Evolutionary conservation across 2,797 vertebrate species (phyloP), one percentile per base, ranked within the genome.

Genomic region (Chromis chromis): DNA sequence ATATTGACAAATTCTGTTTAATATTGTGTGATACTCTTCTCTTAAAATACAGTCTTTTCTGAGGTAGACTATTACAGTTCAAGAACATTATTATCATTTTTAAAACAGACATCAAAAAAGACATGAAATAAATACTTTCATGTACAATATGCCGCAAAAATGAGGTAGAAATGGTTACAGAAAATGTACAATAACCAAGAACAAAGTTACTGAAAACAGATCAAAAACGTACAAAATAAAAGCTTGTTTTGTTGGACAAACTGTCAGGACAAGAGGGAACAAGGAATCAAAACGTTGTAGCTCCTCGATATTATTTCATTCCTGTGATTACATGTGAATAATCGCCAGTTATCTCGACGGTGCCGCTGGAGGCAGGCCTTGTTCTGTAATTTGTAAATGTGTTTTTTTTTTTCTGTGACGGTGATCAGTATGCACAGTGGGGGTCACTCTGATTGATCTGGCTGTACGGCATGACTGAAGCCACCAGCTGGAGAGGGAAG

Each of bases 141-240:
- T 96, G 96, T 98, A 98, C 96, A 98, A 97, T 96, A 97, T 88
- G 93, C 95, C 94, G 92, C 94, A 94, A 97, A 96, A 97, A 97
- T 97, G 97, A 99, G 98, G 98, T 99, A 99, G 98, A 99, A 98
- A 97, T 96, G 96, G 97, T 98, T 96, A 97, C 96, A 97, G 95
- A 96, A 95, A 95, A 95, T 94, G 88, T 94, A 95, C 93, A 94
- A 94, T 88, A 94, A 93, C 91, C 90, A 90, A 93, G 83, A 94
- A 92, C 86, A 93, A 93, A 89, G 78, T 92, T 92, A 93, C 91
- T 75, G 77, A 91, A 89, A 94, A 92, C 78, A 90, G 86, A 90
- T 90, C 86, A 83, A 91, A 55, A 93, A 93, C 84, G 84, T 89
- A 90, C 89, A 90, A 93, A 93, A 88, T 81, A 46, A 86, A 93